Conservation (phyloP, 2,113 vertebrate genomes). For the Misgurnus mizolepis region DNA sequence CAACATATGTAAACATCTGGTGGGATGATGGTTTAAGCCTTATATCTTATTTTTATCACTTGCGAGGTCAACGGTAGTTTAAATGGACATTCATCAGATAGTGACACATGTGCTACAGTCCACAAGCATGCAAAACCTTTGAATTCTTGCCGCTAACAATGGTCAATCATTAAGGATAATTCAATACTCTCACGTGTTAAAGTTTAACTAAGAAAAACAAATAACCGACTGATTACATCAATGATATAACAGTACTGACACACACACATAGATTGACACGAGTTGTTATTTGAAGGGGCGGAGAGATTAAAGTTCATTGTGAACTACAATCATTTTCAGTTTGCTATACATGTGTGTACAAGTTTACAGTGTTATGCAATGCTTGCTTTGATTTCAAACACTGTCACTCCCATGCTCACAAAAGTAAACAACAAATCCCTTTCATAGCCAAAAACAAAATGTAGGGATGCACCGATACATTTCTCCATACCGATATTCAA, state of each 20-base stretch:
- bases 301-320: background rate
- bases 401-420: background rate
- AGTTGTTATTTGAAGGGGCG: background rate
- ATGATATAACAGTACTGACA: background rate
- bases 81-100: no score
- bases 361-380: conserved; percentile 3
- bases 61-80: no score
- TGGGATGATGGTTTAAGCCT: no score
- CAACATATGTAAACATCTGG: no score
- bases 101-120: no score
- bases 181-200: background rate
- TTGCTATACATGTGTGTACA: background rate
- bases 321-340: background rate
- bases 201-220: conserved; percentile 12
- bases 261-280: background rate
- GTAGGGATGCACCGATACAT: no score
- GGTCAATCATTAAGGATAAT: conserved; percentile 3
- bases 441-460: background rate
- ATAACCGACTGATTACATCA: background rate
- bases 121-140: background rate
- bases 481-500: no score
- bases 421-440: background rate
- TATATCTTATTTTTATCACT: no score
- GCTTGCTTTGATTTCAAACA: background rate
- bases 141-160: background rate